phyloP scores from a whole-genome alignment of 2,113 vertebrate species.

The Myotis davidii region DNA sequence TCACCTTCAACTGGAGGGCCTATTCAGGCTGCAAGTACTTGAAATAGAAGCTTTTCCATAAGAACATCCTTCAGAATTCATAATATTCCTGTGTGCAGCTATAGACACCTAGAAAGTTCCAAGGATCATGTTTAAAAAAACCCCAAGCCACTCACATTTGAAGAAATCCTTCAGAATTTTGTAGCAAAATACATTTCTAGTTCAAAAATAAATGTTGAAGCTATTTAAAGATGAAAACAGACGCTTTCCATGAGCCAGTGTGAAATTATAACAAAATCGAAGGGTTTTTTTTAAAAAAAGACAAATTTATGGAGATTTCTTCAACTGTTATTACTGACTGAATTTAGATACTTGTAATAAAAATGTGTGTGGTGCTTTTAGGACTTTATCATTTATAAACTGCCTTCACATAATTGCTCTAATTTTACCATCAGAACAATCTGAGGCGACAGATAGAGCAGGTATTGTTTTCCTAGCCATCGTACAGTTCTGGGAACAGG shows the following conservation, averaged over 20 bases:
- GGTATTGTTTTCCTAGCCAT: not conserved
- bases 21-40: not conserved
- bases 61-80: not conserved
- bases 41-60: not conserved
- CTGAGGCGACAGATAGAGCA: not conserved
- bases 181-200: constrained; percentile 71
- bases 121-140: constrained; percentile 48
- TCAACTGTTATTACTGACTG: constrained; percentile 61
- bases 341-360: constrained; percentile 72
- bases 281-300: constrained; percentile 47
- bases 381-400: constrained; percentile 52
- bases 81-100: not conserved
- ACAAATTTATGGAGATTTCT: constrained; percentile 70
- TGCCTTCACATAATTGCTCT: constrained; percentile 51
- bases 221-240: constrained; percentile 80
- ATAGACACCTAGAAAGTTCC: constrained; percentile 68
- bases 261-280: constrained; percentile 52
- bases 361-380: constrained; percentile 47
- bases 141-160: constrained; percentile 71
- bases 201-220: constrained; percentile 72
- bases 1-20: not conserved
- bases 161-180: constrained; percentile 72
- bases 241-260: constrained; percentile 72
- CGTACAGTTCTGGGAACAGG: not conserved
- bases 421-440: constrained; percentile 56